A percentile compares a stretch with the other conserved stretches of the same genome.
These are phyloP conservation scores for Melanophora roralis DNA, from an alignment of 2,888 invertebrate genomes.

Conservation along the genomic window DNA sequence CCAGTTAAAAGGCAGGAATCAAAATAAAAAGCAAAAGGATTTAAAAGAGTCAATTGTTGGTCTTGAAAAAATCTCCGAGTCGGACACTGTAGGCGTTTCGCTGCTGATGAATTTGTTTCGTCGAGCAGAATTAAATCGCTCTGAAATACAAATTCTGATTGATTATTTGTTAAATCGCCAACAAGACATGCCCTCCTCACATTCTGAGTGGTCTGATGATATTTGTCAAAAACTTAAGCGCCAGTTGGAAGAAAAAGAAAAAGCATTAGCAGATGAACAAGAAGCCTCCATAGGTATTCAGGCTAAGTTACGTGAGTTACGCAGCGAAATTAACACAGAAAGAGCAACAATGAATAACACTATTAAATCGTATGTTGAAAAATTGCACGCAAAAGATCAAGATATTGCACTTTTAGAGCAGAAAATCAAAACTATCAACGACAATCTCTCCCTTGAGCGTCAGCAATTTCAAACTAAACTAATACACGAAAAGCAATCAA, in stretches of 20 bases:
- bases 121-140: slow-evolving; percentile 88
- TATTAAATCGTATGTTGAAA: slow-evolving; percentile 72
- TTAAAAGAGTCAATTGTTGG: slow-evolving; percentile 70
- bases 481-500: slow-evolving; percentile 73
- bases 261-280: slow-evolving; percentile 84
- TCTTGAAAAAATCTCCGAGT: slow-evolving; percentile 80
- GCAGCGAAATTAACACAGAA: slow-evolving; percentile 78
- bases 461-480: slow-evolving; percentile 75
- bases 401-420: slow-evolving; percentile 72
- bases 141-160: slow-evolving; percentile 92
- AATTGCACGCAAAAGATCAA: slow-evolving; percentile 72
- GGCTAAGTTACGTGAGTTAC: slow-evolving; percentile 87
- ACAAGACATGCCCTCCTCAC: slow-evolving; percentile 85
- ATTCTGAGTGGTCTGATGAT: slow-evolving; percentile 93
- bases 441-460: slow-evolving; percentile 73
- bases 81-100: slow-evolving; percentile 84
- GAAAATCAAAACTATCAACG: slow-evolving; percentile 73
- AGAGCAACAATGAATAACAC: slow-evolving; percentile 73
- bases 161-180: slow-evolving; percentile 93
- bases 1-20: slow-evolving; percentile 78
- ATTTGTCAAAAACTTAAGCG: slow-evolving; percentile 91
- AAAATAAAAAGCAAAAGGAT: slow-evolving; percentile 79
- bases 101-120: slow-evolving; percentile 86
- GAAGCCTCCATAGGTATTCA: slow-evolving; percentile 86
- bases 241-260: slow-evolving; percentile 92